Evolutionary conservation across 2,888 invertebrate species (phyloP).

Genomic region (Meandrusa payeni): DNA sequence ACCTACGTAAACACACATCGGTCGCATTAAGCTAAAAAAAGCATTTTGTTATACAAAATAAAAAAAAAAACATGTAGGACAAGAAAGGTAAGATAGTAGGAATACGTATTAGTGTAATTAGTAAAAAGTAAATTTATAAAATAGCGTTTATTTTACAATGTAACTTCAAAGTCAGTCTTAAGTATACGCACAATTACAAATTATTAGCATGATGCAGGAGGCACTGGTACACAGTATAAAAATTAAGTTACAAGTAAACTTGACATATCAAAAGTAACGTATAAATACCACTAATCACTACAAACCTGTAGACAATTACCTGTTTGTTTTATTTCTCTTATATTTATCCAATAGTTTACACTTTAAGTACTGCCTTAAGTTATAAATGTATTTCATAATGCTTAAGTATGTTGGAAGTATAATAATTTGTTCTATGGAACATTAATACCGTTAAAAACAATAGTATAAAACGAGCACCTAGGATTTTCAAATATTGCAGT

Average conservation of each 20-base stretch:
- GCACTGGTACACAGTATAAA: constrained; percentile 70
- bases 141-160: constrained; percentile 37
- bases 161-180: constrained; percentile 76
- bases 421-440: constrained; percentile 15
- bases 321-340: constrained; percentile 29
- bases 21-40: too few relatives aligned
- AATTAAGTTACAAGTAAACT: constrained; percentile 28
- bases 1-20: too few relatives aligned
- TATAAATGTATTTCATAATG: constrained; percentile 12
- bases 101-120: too few relatives aligned
- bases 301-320: constrained; percentile 46
- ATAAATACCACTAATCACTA: constrained; percentile 30
- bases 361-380: constrained; percentile 21
- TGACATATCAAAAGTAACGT: constrained; percentile 37
- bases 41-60: too few relatives aligned
- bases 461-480: constrained; percentile 30
- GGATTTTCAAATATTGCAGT: constrained; percentile 25
- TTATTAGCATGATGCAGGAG: constrained; percentile 61
- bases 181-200: constrained; percentile 59
- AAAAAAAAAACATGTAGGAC: too few relatives aligned
- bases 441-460: constrained; percentile 24
- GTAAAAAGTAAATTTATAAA: constrained; percentile 12
- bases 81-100: neutral
- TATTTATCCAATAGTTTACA: constrained; percentile 9
- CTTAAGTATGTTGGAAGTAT: constrained; percentile 17